Conservation (phyloP, 92 coral and sea anemone genomes). For the Bergia sp. region DNA sequence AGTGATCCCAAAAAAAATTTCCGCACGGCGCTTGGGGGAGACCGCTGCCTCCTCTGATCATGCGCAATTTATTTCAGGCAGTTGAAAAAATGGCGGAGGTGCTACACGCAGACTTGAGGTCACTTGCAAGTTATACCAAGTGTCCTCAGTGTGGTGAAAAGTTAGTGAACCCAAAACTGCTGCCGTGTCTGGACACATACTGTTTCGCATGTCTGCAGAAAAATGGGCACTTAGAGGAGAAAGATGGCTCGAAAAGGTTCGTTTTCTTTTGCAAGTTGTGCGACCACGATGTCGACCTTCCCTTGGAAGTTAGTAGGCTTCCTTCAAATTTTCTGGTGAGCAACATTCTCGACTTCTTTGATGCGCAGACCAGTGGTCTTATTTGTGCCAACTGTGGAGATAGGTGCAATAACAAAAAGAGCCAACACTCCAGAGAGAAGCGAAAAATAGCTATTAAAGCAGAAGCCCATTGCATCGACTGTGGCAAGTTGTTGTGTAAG, state of each 20-base stretch:
- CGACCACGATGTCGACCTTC: constrained; percentile 19
- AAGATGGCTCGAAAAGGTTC: background rate
- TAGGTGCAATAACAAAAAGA: background rate
- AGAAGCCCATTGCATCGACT: background rate
- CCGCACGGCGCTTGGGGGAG: no score
- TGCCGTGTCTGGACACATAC: constrained; percentile 15
- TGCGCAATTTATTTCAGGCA: background rate
- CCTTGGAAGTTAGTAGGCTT: background rate
- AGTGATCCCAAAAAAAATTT: no score
- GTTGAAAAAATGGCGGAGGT: constrained; percentile 1
- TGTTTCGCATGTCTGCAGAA: constrained; percentile 17
- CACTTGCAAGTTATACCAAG: background rate
- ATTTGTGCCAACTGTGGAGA: constrained; percentile 11
- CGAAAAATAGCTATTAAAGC: background rate
- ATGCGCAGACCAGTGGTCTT: background rate
- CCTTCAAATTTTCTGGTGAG: constrained; percentile 5
- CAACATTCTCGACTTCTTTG: constrained; percentile 19
- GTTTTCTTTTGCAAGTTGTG: constrained; percentile 27
- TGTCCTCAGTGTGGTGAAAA: constrained; percentile 10
- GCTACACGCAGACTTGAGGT: background rate
- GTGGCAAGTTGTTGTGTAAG: background rate
- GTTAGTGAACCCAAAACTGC: constrained; percentile 2
- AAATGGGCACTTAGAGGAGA: background rate
- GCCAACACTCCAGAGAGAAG: background rate
- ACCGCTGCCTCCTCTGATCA: background rate